Percentiles rank a stretch among this genome's conserved stretches.
Evolutionary conservation across 2,113 vertebrate genomes (phyloP).

Genomic region (Corynorhinus townsendii): DNA sequence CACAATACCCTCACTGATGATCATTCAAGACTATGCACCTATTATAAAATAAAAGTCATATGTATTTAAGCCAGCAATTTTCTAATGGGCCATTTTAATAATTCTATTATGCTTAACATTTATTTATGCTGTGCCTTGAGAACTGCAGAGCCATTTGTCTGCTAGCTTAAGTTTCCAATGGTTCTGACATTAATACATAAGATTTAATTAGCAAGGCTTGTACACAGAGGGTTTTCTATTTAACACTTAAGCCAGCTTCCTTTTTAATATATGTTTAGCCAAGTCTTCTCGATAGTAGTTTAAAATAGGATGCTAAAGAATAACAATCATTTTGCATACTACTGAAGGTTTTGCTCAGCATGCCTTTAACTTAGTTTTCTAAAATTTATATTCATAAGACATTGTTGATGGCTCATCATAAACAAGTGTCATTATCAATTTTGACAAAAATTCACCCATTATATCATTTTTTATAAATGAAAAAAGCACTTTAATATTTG

Average conservation of each 20-base stretch:
- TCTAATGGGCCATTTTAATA: background rate
- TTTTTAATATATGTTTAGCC: background rate
- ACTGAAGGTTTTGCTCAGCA: background rate
- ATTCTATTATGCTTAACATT: background rate
- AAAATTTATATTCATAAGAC: background rate
- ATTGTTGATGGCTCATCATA: background rate
- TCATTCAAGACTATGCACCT: background rate
- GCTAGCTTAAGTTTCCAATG: background rate
- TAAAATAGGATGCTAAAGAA: background rate
- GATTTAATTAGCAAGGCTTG: background rate
- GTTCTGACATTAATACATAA: background rate
- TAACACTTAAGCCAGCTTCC: background rate
- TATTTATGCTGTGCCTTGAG: background rate
- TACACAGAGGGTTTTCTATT: background rate
- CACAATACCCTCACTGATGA: background rate
- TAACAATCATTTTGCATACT: background rate
- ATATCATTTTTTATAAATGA: background rate
- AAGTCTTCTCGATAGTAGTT: background rate
- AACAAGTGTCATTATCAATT: background rate
- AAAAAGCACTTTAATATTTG: background rate
- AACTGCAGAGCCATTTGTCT: background rate
- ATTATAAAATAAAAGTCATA: background rate
- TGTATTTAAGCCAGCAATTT: background rate
- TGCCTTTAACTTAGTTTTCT: background rate
- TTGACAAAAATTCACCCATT: background rate